Conservation (phyloP, 2,888 invertebrate species). For the Hedya salicella region DNA sequence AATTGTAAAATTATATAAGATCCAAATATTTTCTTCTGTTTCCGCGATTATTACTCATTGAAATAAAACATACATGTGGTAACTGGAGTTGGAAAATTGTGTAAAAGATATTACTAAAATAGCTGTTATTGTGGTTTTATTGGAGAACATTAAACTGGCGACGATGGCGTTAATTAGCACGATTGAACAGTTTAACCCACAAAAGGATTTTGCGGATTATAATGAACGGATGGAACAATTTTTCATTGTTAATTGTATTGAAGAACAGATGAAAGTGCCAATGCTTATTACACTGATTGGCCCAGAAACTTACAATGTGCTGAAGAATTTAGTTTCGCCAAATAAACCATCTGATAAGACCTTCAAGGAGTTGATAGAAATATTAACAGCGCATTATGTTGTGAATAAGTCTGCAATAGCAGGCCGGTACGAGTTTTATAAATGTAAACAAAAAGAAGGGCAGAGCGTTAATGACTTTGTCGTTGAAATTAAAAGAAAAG, state of each 20-base stretch:
- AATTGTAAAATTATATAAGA: too few relatives aligned
- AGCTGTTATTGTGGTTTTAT: too few relatives aligned
- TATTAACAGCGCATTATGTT: neutral
- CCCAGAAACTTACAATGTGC: neutral
- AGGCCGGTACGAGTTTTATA: neutral
- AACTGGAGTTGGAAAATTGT: too few relatives aligned
- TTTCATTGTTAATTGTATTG: neutral
- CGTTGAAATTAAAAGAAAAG: too few relatives aligned
- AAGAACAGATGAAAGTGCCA: neutral
- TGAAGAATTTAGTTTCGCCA: neutral
- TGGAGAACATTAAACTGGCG: constrained; percentile 39
- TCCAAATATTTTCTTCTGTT: too few relatives aligned
- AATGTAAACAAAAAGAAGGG: too few relatives aligned
- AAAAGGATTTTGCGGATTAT: neutral
- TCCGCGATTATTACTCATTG: too few relatives aligned
- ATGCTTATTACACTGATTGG: neutral
- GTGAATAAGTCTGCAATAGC: neutral
- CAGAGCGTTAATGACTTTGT: too few relatives aligned
- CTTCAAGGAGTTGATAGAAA: neutral
- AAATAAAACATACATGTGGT: too few relatives aligned
- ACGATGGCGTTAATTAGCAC: neutral
- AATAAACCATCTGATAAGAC: neutral
- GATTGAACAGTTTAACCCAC: neutral
- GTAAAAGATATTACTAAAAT: too few relatives aligned
- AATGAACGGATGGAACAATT: constrained; percentile 2